These are phyloP conservation scores for Emydura subglobosa DNA, from an alignment of 2,113 vertebrate species.

Conservation along the genomic window DNA sequence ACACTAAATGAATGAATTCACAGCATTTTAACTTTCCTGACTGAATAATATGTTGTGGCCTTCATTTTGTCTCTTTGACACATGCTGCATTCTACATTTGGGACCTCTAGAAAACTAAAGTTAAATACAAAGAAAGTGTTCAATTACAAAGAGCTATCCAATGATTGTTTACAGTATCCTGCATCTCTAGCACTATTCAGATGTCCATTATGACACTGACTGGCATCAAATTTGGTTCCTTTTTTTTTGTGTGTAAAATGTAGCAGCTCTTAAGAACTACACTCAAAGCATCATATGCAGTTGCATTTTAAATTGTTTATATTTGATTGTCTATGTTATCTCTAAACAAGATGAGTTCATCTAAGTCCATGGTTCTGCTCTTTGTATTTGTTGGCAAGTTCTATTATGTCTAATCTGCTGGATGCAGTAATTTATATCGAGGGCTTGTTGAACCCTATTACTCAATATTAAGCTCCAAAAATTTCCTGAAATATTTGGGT, in stretches of 20 bases:
- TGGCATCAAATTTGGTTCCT: background rate
- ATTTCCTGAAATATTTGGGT: background rate
- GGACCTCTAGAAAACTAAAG: background rate
- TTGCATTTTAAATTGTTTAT: conserved; percentile 50
- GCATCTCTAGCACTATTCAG: background rate
- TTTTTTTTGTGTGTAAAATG: background rate
- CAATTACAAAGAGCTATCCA: background rate
- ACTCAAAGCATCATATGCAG: background rate
- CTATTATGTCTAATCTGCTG: conserved; percentile 10
- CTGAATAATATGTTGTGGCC: background rate
- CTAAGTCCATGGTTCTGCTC: conserved; percentile 33
- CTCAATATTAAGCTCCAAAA: background rate
- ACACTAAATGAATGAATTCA: background rate
- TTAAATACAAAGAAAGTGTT: background rate
- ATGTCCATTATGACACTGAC: background rate
- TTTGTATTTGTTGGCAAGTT: conserved; percentile 38
- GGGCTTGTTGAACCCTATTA: background rate
- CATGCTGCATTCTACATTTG: background rate
- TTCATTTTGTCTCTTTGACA: background rate
- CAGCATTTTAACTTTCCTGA: background rate
- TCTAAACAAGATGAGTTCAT: conserved; percentile 64
- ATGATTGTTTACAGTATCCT: background rate
- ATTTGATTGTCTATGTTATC: conserved; percentile 47
- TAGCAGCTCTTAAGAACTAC: background rate
- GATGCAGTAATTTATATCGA: background rate